Evolutionary conservation across 2,888 invertebrate species (phyloP).

Genomic region (Phoenoteleia sp.): DNA sequence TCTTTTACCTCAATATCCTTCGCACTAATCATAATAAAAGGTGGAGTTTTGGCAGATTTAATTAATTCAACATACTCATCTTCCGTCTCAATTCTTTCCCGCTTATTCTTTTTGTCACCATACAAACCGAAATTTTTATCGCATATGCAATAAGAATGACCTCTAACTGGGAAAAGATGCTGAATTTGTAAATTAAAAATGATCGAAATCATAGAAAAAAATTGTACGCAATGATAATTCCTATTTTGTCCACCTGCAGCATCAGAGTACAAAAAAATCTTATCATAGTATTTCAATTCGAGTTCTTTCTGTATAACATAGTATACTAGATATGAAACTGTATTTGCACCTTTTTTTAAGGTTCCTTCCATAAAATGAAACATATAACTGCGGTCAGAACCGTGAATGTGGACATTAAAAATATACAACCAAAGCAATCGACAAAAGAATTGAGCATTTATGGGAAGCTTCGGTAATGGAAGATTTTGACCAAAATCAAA

Average conservation of each 20-base stretch:
- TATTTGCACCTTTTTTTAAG: slow-evolving; percentile 56
- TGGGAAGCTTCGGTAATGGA: slow-evolving; percentile 46
- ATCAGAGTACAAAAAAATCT: slow-evolving; percentile 53
- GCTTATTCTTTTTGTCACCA: slow-evolving; percentile 38
- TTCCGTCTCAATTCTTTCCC: slow-evolving; percentile 53
- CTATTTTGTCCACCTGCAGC: slow-evolving; percentile 47
- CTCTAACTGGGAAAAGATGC: slow-evolving; percentile 66
- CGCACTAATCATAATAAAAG: slow-evolving; percentile 42
- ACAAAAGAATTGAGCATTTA: slow-evolving; percentile 54
- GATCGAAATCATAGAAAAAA: slow-evolving; percentile 42
- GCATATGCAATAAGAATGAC: slow-evolving; percentile 66
- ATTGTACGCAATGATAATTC: slow-evolving; percentile 35
- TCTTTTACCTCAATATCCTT: slow-evolving; percentile 24
- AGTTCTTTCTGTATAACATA: slow-evolving; percentile 51
- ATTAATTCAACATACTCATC: slow-evolving; percentile 52
- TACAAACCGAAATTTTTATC: slow-evolving; percentile 66
- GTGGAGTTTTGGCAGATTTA: slow-evolving; percentile 24
- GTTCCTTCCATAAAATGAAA: slow-evolving; percentile 46
- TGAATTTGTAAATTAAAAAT: slow-evolving; percentile 51
- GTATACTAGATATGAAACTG: slow-evolving; percentile 42
- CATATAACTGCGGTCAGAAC: slow-evolving; percentile 46
- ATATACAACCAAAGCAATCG: slow-evolving; percentile 57
- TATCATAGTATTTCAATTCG: slow-evolving; percentile 30
- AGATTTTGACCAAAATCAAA: slow-evolving; percentile 61
- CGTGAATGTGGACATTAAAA: slow-evolving; percentile 59